Evolutionary conservation across 1,140 invertebrate genomes (phyloP), one percentile per base, ranked within the genome.

Genomic region (Heliconius himera): DNA sequence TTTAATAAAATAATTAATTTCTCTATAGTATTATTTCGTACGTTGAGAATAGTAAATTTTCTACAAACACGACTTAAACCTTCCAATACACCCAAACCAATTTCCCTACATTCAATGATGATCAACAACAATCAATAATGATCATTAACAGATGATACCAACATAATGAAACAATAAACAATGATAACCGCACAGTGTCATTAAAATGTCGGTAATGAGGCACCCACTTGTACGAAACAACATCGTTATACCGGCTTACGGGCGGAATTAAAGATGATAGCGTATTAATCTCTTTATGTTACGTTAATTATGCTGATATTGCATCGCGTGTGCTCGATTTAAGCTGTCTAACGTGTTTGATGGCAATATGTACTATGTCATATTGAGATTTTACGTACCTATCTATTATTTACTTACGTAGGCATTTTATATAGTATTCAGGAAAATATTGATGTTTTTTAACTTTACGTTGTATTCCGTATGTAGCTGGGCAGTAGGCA

Each of bases 281-380:
- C 60, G 26, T 66, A 66, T 66, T 66, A 66, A 66, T 66, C 60
- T 66, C 60, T 66, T 66, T 66, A 66, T 66, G 60, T 66, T 29
- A 66, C 60, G 26, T 66, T 66, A 66, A 66, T 66, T 66, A 66
- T 66, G 60, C 60, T 66, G 9, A 66, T 26, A 66, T 66, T 66
- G 60, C 60, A 26, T 8, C 13, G 60, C 60, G 26, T 66, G n/a
- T 66, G 60, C 60, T 66, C 22, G n/a, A 66, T 66, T 66, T 66
- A 29, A 66, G n/a, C 60, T 66, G 26, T 66, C 22, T 29, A 26
- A 16, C 60, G 22, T 29, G 26, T 66, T 66, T 66, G 3, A 66
- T 66, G 60, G 3, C 26, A 66, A 66, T 66, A 66, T 26, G 13
- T 66, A 16, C 13, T 29, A 26, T 66, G 1, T 54, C 18, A 8